Conservation (phyloP, 2,888 invertebrate genomes). For the Operophtera brumata region DNA sequence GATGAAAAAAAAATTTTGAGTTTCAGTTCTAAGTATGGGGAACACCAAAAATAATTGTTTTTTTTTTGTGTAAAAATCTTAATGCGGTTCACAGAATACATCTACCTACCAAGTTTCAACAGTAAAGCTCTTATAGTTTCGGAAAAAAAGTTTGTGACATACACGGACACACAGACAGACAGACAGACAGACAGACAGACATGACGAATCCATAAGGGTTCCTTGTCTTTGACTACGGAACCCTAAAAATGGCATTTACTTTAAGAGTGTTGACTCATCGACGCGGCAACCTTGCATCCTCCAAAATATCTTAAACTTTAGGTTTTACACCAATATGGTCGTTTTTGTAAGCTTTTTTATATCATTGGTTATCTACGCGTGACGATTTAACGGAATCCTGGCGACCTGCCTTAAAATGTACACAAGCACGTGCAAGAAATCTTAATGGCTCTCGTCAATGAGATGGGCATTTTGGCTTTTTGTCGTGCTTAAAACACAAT, state of each 20-base stretch:
- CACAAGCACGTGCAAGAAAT: conserved; percentile 36
- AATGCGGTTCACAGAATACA: no score
- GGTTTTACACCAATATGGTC: neutral
- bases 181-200: no score
- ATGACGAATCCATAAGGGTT: no score
- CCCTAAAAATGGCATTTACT: neutral
- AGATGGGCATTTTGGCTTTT: conserved; percentile 3
- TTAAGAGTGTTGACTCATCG: neutral
- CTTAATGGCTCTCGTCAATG: conserved; percentile 3
- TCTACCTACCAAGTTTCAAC: no score
- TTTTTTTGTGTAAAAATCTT: no score
- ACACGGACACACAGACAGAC: no score
- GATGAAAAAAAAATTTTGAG: no score
- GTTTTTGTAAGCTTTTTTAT: neutral
- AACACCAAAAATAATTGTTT: no score
- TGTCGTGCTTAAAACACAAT: neutral
- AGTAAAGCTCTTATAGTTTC: no score
- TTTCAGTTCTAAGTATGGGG: no score
- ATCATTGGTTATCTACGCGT: conserved; percentile 32
- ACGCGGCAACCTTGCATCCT: neutral
- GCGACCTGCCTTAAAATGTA: conserved; percentile 53
- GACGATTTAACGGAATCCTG: conserved; percentile 53
- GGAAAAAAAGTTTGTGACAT: no score
- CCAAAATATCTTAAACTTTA: neutral
- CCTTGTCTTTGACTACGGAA: no score